These are phyloP conservation scores for Hypanus sabinus DNA, from an alignment of 2,113 vertebrate species.

Conservation along the genomic window DNA sequence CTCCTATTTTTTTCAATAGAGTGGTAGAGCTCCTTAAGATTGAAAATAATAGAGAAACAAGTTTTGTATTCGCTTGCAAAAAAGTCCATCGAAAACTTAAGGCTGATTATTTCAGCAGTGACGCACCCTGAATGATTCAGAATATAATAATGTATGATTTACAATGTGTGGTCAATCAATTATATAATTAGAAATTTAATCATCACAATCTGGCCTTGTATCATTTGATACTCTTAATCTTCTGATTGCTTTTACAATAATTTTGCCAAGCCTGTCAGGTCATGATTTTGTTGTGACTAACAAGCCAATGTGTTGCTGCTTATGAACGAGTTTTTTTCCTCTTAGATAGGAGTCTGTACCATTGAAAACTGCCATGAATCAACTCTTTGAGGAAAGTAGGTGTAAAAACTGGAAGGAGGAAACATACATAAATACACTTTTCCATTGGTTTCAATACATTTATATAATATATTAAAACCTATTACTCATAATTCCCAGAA, in stretches of 20 bases:
- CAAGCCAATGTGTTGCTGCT: neutral
- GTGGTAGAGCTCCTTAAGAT: neutral
- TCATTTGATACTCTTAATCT: neutral
- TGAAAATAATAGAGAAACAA: neutral
- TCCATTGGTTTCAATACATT: neutral
- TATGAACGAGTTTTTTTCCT: neutral
- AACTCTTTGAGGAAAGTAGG: neutral
- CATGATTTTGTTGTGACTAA: neutral
- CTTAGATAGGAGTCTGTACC: neutral
- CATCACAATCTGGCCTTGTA: neutral
- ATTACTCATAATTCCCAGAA: slow-evolving; percentile 8
- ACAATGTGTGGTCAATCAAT: neutral
- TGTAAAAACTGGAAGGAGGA: slow-evolving; percentile 12
- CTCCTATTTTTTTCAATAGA: neutral
- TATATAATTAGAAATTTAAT: neutral
- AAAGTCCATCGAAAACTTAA: neutral
- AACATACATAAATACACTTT: neutral
- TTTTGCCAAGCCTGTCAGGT: neutral
- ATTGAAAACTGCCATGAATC: slow-evolving; percentile 1
- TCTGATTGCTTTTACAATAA: neutral
- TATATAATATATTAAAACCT: neutral
- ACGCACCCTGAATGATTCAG: neutral
- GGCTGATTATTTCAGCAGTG: neutral
- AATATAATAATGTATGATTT: neutral
- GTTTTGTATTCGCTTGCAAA: neutral